Evolutionary conservation across 2,888 invertebrate genomes (phyloP).

Genomic region (Beris morrisii): DNA sequence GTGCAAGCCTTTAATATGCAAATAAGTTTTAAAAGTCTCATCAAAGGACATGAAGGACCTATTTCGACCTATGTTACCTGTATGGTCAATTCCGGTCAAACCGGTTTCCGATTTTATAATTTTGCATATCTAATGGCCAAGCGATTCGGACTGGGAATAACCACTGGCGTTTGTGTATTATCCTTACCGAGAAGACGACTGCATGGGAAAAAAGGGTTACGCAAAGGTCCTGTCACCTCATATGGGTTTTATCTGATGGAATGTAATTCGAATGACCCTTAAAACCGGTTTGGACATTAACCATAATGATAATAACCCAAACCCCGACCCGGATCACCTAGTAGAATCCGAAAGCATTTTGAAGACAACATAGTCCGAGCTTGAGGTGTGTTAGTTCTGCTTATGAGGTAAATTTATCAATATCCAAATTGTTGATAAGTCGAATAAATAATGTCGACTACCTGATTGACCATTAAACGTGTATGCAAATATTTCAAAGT

Average conservation of each 20-base stretch:
- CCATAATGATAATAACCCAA: conserved; percentile 13
- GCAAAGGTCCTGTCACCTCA: not conserved
- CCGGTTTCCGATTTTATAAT: conserved; percentile 41
- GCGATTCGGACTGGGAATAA: conserved; percentile 3
- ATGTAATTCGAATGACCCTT: conserved; percentile 40
- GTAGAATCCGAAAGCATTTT: not conserved
- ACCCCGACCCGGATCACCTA: not conserved
- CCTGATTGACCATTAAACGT: conserved; percentile 22
- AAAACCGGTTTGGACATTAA: conserved; percentile 43
- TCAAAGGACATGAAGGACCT: no score
- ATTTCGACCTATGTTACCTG: no score
- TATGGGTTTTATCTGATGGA: conserved; percentile 41
- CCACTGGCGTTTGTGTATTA: no score
- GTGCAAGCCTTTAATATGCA: no score
- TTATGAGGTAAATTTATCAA: not conserved
- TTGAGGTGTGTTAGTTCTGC: not conserved
- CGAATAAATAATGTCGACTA: not conserved
- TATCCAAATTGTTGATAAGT: not conserved
- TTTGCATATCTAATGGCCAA: conserved; percentile 37
- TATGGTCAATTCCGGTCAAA: conserved; percentile 43
- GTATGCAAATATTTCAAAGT: conserved; percentile 12
- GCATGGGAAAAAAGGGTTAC: conserved; percentile 19
- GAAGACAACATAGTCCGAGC: no score
- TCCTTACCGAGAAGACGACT: not conserved
- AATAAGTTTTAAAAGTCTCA: no score